phyloP scores from a whole-genome alignment of 1,140 invertebrate species.

The Glomeris maerens region DNA sequence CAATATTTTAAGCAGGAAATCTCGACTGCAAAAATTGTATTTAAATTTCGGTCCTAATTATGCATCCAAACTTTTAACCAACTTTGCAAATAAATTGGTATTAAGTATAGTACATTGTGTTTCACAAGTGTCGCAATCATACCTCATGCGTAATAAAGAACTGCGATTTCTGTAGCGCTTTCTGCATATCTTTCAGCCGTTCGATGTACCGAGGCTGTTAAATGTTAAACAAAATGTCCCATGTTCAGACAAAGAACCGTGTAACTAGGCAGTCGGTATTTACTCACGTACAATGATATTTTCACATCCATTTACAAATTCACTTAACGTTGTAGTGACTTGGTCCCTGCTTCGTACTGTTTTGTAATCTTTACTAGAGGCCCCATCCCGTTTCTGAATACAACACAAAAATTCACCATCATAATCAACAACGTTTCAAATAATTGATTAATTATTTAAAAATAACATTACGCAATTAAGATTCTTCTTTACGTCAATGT shows the following conservation, averaged over 20 bases:
- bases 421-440: not conserved
- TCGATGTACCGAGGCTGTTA: slow-evolving; percentile 67
- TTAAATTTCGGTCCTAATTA: too few relatives aligned
- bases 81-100: too few relatives aligned
- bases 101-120: too few relatives aligned
- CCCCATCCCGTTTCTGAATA: slow-evolving; percentile 58
- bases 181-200: slow-evolving; percentile 64
- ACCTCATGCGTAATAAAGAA: slow-evolving; percentile 84
- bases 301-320: slow-evolving; percentile 65
- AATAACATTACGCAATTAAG: too few relatives aligned
- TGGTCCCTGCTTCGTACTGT: slow-evolving; percentile 73
- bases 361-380: slow-evolving; percentile 88
- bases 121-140: slow-evolving; percentile 15
- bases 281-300: slow-evolving; percentile 53
- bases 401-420: slow-evolving; percentile 19
- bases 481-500: too few relatives aligned
- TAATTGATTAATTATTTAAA: too few relatives aligned
- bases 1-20: too few relatives aligned
- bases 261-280: too few relatives aligned
- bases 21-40: too few relatives aligned
- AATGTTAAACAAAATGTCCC: slow-evolving; percentile 11
- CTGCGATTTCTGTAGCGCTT: slow-evolving; percentile 60
- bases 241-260: slow-evolving; percentile 4
- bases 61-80: too few relatives aligned
- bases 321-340: slow-evolving; percentile 62